Evolutionary conservation across 2,888 invertebrate species (phyloP), one percentile per base, ranked within the genome.

Genomic region (Drosophila lacicola): DNA sequence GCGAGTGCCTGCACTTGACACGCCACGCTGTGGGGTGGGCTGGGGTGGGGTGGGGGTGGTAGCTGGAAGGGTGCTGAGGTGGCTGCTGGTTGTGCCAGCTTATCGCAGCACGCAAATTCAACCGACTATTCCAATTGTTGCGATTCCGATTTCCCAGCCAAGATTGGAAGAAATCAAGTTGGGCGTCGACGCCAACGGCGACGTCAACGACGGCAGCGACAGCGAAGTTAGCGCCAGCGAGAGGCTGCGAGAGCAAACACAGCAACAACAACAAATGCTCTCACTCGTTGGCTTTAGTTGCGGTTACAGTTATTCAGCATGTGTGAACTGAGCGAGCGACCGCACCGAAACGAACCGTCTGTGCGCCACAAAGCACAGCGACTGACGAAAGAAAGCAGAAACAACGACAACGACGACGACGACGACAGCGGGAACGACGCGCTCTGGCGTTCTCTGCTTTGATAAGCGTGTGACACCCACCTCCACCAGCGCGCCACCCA

Each of bases 101-200:
- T 72, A 75, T 76, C 83, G 82, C 73, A 47, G 45, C 56, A 78
- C 70, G 78, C 78, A 77, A 90, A 86, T 88, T 66, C 80, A 56
- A 63, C 84, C 84, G 82, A 78, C 80, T 78, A 79, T 89, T 90
- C 90, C 90, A 90, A 90, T 90, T 89, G 84, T 82, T 83, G 85
- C 88, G 88, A 90, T 66, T 78, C 47, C 73, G 82, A 78, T 90
- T 90, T 90, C 81, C 73, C 86, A 78, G 75, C 69, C 71, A 81
- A 90, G 90, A 89, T 89, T 90, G 88, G 78, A 82, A 87, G 79
- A 86, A 90, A 90, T 90, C 89, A 89, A 82, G 77, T 82, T 78
- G 75, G 64, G 66, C 77, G 74, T 65, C 73, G 61, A 60, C 70
- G 70, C 50, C 50, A 51, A 50, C 46, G 53, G 36, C 53, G 34